Evolutionary conservation across 1,140 invertebrate species (phyloP), one percentile per base, ranked within the genome.

Genomic region (Scaptomyza pallida): DNA sequence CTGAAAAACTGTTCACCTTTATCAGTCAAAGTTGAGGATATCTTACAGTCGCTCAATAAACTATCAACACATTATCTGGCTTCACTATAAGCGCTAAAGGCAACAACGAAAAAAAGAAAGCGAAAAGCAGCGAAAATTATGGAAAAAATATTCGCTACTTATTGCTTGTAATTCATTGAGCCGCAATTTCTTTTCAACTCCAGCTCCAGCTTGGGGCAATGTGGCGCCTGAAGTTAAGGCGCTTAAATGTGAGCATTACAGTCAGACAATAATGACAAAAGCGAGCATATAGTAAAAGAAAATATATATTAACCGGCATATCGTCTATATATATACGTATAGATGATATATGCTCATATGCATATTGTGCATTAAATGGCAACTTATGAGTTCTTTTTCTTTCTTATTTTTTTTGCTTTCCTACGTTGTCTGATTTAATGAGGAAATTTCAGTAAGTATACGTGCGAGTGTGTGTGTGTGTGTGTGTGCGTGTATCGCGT

Each of bases 331-430:
- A 33, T 44, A 54, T 51, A 56, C 65, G 50, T 64, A 59, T 56
- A 51, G 43, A 50, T 55, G 51, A 70, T 56, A 37, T 56, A 37
- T 70, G 50, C 48, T 62, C 60, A 55, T 63, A 70, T 71, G 68
- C 68, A 70, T 63, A 63, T 55, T 43, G 48, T 70, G 78, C 69
- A 77, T 73, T 77, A 82, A 64, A 75, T 65, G 68, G 64, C 68
- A 61, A 80, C 78, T 81, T 80, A 60, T 33, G 73, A 55, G 62
- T 61, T 17, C 15, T 19, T 51, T 16, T 41, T 40, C 5, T 19
- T 23, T 40, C 21, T 15, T 63, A n/a, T 45, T 17, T 13, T 21
- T 50, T 26, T 50, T 45, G 0, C 5, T 26, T 26, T 26, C 23
- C 23, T 13, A 60, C 23, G 30, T 19, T 65, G 52, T 17, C 16